Percentiles rank a stretch among this genome's conserved stretches.
phyloP scores from a whole-genome alignment of 2,113 vertebrate species.

The Saccopteryx bilineata region DNA sequence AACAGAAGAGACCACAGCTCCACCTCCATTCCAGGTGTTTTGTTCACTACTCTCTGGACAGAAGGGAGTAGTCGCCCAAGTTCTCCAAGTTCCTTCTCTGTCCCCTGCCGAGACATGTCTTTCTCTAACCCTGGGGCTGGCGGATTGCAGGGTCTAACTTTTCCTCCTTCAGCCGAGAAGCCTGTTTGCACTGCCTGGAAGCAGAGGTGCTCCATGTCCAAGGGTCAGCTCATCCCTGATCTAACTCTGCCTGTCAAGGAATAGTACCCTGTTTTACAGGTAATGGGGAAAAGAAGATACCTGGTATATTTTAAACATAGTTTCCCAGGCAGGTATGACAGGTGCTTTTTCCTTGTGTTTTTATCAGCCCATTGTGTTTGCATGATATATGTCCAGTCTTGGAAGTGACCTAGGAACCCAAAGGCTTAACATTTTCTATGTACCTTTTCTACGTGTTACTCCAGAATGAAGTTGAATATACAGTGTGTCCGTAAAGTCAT shows the following conservation, averaged over 20 bases:
- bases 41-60: background rate
- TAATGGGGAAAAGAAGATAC: background rate
- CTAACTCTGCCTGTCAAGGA: background rate
- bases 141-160: background rate
- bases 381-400: background rate
- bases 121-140: background rate
- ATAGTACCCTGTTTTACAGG: background rate
- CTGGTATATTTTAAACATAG: background rate
- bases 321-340: background rate
- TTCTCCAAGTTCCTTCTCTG: background rate
- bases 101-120: accelerated
- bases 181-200: accelerated
- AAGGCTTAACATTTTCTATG: background rate
- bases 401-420: background rate
- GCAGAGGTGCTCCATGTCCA: background rate
- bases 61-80: background rate
- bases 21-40: background rate
- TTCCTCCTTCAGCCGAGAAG: background rate
- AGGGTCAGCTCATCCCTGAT: background rate
- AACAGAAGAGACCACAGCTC: background rate
- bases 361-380: background rate
- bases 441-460: background rate
- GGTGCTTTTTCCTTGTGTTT: background rate
- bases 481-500: no score
- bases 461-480: background rate